Percentiles rank a stretch among this genome's conserved stretches.
Evolutionary conservation across 2,888 invertebrate species (phyloP).

Genomic region (Plebejus argus): DNA sequence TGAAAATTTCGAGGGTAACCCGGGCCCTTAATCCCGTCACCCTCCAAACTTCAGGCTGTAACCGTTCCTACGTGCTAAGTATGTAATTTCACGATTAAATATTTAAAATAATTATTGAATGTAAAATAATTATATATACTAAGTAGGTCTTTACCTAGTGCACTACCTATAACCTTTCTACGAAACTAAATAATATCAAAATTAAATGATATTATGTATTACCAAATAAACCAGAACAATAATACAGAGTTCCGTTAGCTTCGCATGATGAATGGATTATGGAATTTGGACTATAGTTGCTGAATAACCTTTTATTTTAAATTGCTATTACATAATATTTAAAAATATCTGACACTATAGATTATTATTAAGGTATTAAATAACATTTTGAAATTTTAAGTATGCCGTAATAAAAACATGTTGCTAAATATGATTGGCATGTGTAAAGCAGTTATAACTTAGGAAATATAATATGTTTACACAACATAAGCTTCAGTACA

Average conservation of each 20-base stretch:
- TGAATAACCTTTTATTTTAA: neutral
- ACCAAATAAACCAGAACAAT: neutral
- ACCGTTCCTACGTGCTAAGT: no score
- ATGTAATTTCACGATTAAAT: no score
- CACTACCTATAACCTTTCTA: no score
- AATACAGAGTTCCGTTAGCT: neutral
- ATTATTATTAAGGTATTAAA: slow-evolving; percentile 8
- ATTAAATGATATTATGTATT: no score
- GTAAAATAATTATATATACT: no score
- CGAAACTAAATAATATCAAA: no score
- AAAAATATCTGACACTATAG: neutral
- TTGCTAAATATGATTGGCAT: slow-evolving; percentile 26
- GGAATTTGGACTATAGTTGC: neutral
- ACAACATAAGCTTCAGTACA: neutral
- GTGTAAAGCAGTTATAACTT: slow-evolving; percentile 7
- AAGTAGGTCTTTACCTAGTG: no score
- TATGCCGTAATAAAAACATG: neutral
- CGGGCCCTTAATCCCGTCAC: no score
- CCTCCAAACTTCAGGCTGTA: no score
- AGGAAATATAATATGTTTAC: neutral
- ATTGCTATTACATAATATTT: neutral
- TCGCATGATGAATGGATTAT: neutral
- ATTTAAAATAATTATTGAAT: no score
- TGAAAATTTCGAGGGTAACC: no score
- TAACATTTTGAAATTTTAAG: slow-evolving; percentile 12